Evolutionary conservation across 2,113 vertebrate species (phyloP).

Genomic region (Gracilinanus agilis): DNA sequence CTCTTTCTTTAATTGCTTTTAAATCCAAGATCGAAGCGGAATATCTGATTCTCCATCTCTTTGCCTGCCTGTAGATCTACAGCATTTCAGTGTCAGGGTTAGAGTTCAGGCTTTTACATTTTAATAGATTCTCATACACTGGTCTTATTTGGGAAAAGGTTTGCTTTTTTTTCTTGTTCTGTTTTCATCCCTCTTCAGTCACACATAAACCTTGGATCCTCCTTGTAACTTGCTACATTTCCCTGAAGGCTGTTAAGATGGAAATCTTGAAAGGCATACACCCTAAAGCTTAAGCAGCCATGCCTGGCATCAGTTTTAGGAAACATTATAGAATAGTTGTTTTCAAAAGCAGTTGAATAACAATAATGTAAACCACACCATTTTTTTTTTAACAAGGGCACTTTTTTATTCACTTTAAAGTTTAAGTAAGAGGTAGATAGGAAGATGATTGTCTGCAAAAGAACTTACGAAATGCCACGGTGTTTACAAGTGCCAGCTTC

Average conservation of each 20-base stretch:
- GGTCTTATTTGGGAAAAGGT: constrained; percentile 23
- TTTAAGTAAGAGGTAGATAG: constrained; percentile 46
- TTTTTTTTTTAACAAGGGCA: constrained; percentile 57
- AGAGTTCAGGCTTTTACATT: constrained; percentile 16
- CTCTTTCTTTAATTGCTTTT: background rate
- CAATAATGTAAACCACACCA: background rate
- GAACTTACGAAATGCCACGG: constrained; percentile 43
- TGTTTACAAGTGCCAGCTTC: constrained; percentile 65
- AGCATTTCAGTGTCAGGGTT: constrained; percentile 23
- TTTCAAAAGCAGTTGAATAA: constrained; percentile 59
- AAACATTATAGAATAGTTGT: constrained; percentile 40
- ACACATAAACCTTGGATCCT: constrained; percentile 31
- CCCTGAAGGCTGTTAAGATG: constrained; percentile 20
- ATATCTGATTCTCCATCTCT: background rate
- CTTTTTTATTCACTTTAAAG: constrained; percentile 64
- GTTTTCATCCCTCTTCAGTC: background rate
- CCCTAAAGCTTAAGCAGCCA: constrained; percentile 43
- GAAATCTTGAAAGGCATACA: constrained; percentile 20
- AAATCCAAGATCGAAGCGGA: background rate
- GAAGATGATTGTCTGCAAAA: background rate
- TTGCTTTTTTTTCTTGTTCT: background rate
- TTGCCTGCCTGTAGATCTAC: background rate
- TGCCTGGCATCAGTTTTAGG: constrained; percentile 61
- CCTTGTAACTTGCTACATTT: constrained; percentile 65
- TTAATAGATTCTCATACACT: constrained; percentile 30